These are phyloP conservation scores for Entelurus aequoreus DNA, from an alignment of 2,113 vertebrate species.

Conservation along the genomic window DNA sequence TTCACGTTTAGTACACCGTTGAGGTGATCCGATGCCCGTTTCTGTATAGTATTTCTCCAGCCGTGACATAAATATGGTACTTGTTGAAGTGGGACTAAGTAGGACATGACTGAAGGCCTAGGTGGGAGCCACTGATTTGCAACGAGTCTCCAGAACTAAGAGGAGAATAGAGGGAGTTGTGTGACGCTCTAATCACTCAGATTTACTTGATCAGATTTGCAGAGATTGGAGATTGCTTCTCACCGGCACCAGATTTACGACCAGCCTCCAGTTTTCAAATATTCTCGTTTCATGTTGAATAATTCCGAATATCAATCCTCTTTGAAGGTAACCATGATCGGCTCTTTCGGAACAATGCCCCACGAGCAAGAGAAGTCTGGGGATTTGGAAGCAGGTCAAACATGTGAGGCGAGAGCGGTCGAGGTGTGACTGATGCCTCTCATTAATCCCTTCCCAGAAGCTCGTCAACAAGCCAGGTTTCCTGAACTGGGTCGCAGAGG, in stretches of 20 bases:
- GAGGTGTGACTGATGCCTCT: conserved; percentile 39
- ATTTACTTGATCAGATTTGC: conserved; percentile 38
- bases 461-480: conserved; percentile 49
- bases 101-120: too few species aligned
- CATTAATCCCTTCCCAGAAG: conserved; percentile 45
- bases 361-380: neutral
- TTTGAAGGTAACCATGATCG: neutral
- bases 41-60: too few species aligned
- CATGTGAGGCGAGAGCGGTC: conserved; percentile 30
- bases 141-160: neutral
- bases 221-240: conserved; percentile 33
- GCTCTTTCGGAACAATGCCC: conserved; percentile 2
- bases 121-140: too few species aligned
- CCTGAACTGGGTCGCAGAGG: conserved; percentile 50
- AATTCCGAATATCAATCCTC: conserved; percentile 23
- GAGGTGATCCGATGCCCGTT: too few species aligned
- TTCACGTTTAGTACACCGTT: too few species aligned
- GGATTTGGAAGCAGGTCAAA: conserved; percentile 26
- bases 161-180: conserved; percentile 18
- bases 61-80: too few species aligned
- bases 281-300: conserved; percentile 11
- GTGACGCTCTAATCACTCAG: conserved; percentile 17
- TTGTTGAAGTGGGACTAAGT: too few species aligned
- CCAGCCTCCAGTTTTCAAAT: conserved; percentile 13
- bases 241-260: conserved; percentile 34